Percentiles rank a stretch among this genome's conserved stretches.
Conservation (phyloP, 2,888 invertebrate genomes). For the Gandaritis pyraliata region DNA sequence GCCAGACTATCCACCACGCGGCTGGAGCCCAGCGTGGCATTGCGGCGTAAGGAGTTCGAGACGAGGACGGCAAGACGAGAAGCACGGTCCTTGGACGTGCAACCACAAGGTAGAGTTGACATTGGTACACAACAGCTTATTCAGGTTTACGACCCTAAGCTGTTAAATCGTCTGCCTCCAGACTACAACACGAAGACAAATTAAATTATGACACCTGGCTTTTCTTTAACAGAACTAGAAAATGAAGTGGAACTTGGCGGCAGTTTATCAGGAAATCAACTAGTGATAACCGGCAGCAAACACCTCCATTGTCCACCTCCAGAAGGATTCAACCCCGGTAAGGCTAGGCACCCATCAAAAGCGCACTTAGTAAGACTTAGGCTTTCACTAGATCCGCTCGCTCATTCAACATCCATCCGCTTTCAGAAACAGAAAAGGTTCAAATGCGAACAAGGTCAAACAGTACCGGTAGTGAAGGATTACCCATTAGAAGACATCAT, state of each 20-base stretch:
- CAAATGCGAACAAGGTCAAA: constrained; percentile 84
- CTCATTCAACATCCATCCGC: constrained; percentile 42
- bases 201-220: neutral
- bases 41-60: constrained; percentile 89
- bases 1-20: constrained; percentile 87
- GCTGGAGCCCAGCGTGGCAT: constrained; percentile 90
- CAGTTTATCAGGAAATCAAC: constrained; percentile 89
- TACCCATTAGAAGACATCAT: constrained; percentile 84
- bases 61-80: constrained; percentile 76
- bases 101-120: constrained; percentile 56
- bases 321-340: constrained; percentile 83
- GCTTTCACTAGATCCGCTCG: constrained; percentile 41
- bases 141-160: too few species aligned
- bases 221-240: constrained; percentile 72
- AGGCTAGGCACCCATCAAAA: constrained; percentile 23
- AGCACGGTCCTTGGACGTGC: constrained; percentile 77
- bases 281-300: constrained; percentile 91
- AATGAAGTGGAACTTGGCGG: constrained; percentile 76
- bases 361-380: constrained; percentile 23
- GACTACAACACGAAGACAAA: neutral
- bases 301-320: constrained; percentile 92
- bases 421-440: constrained; percentile 81
- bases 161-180: too few species aligned
- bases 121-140: neutral
- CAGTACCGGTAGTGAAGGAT: constrained; percentile 84